Percentiles rank a stretch among this genome's conserved stretches.
These are phyloP conservation scores for Sitobion miscanthi DNA, from an alignment of 1,140 invertebrate species.

Conservation along the genomic window DNA sequence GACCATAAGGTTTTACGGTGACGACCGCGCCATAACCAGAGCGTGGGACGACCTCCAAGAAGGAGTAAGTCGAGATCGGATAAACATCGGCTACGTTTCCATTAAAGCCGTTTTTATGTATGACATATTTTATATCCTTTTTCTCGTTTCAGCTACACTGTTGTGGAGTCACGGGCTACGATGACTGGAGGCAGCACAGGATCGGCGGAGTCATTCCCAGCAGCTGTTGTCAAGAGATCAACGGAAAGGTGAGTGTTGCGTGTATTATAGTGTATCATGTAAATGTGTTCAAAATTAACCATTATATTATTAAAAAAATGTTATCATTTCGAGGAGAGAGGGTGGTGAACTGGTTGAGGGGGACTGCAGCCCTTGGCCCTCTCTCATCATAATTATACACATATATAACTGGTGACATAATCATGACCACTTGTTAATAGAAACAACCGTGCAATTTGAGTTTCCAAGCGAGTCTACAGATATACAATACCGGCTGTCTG, in stretches of 20 bases:
- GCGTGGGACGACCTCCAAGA: slow-evolving; percentile 85
- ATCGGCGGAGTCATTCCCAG: slow-evolving; percentile 70
- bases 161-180: slow-evolving; percentile 77
- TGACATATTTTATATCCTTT: neutral
- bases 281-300: neutral
- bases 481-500: slow-evolving; percentile 77
- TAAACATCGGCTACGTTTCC: neutral
- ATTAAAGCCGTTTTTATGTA: slow-evolving; percentile 11
- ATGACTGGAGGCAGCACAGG: slow-evolving; percentile 70
- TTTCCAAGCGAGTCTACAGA: slow-evolving; percentile 69
- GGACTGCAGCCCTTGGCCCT: too few relatives aligned
- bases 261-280: neutral
- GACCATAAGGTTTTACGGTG: slow-evolving; percentile 75
- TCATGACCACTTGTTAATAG: neutral
- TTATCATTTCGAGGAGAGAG: neutral
- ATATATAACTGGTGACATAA: neutral
- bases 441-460: slow-evolving; percentile 43
- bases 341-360: too few relatives aligned
- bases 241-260: slow-evolving; percentile 58
- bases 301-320: neutral
- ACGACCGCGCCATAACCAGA: slow-evolving; percentile 70
- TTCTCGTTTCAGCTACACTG: slow-evolving; percentile 74
- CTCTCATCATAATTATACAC: too few relatives aligned
- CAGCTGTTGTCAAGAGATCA: slow-evolving; percentile 77
- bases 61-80: slow-evolving; percentile 63